phyloP scores from a whole-genome alignment of 2,888 invertebrate genomes.

The Agrotis ipsilon region DNA sequence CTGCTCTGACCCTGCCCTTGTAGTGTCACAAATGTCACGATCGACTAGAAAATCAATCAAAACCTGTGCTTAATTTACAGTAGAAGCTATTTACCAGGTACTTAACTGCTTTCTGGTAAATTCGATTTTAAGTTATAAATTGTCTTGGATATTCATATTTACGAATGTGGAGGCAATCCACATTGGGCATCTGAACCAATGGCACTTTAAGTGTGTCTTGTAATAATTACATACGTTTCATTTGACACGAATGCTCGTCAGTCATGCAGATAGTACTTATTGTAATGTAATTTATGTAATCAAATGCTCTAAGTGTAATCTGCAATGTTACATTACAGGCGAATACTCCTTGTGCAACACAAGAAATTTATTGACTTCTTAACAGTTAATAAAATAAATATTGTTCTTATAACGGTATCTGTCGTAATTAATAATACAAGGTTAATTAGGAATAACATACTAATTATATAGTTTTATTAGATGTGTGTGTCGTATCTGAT shows the following conservation, averaged over 20 bases:
- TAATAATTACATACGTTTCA: too few relatives aligned
- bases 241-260: too few relatives aligned
- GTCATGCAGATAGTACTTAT: too few relatives aligned
- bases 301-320: too few relatives aligned
- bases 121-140: background rate
- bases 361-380: background rate
- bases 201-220: too few relatives aligned
- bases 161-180: too few relatives aligned
- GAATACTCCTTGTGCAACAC: too few relatives aligned
- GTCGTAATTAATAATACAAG: background rate
- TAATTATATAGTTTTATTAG: conserved; percentile 5
- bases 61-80: conserved; percentile 10
- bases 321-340: too few relatives aligned
- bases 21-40: conserved; percentile 32
- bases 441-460: conserved; percentile 4
- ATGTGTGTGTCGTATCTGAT: conserved; percentile 27
- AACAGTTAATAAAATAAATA: too few relatives aligned
- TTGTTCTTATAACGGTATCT: background rate
- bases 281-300: too few relatives aligned
- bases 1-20: conserved; percentile 39
- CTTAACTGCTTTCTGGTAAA: background rate
- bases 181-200: too few relatives aligned
- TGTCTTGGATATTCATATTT: background rate
- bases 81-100: background rate
- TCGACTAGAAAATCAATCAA: conserved; percentile 32